Percentiles rank a stretch among this genome's conserved stretches.
phyloP scores from a whole-genome alignment of 1,140 invertebrate genomes.

The Listronotus oregonensis region DNA sequence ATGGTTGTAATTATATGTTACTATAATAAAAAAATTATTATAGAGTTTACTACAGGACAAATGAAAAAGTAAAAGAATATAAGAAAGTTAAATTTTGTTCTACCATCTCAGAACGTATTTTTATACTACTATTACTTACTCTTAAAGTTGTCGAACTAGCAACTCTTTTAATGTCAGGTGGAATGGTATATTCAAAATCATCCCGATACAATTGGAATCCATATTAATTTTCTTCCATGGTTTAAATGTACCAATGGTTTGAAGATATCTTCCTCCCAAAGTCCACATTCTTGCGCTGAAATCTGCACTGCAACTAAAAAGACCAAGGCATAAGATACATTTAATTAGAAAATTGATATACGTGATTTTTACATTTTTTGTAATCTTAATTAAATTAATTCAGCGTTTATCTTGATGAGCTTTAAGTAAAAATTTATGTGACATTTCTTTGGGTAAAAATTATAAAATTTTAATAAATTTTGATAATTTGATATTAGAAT shows the following conservation, averaged over 20 bases:
- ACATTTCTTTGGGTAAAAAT: too few relatives aligned
- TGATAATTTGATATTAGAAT: too few relatives aligned
- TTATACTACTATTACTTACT: slow-evolving; percentile 52
- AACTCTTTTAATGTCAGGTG: slow-evolving; percentile 68
- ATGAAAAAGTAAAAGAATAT: too few relatives aligned
- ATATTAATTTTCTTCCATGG: slow-evolving; percentile 60
- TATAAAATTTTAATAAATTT: too few relatives aligned
- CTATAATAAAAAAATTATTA: not conserved
- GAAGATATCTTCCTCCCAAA: slow-evolving; percentile 68
- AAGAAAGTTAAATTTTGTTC: too few relatives aligned
- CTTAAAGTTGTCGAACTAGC: slow-evolving; percentile 70
- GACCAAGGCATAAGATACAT: not conserved
- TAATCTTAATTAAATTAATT: too few relatives aligned
- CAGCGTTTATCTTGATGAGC: too few relatives aligned
- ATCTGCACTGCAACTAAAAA: slow-evolving; percentile 69
- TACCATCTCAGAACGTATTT: too few relatives aligned
- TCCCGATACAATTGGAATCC: slow-evolving; percentile 44
- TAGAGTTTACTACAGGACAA: too few relatives aligned
- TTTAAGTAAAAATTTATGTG: too few relatives aligned
- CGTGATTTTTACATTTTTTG: too few relatives aligned
- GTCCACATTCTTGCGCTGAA: slow-evolving; percentile 72
- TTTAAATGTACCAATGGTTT: slow-evolving; percentile 69
- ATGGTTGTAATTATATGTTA: not conserved
- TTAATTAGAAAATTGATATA: too few relatives aligned
- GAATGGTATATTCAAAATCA: slow-evolving; percentile 58